Evolutionary conservation across 2,888 invertebrate genomes (phyloP), one percentile per base, ranked within the genome.

Genomic region (Lasius fuliginosus): DNA sequence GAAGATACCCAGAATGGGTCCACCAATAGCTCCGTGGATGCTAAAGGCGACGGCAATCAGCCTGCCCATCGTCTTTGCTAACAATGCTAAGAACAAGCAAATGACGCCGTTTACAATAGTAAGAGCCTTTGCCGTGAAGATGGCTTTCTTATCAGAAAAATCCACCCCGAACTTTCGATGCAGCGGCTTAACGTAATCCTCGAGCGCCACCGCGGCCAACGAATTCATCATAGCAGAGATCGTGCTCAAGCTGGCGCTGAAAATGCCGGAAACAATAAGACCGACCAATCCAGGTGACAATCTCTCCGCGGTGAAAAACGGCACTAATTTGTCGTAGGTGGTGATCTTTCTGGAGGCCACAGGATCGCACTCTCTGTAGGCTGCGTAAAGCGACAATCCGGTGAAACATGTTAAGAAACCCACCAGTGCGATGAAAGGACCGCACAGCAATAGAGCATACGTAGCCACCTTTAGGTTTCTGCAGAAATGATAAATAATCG

Each of bases 161-260:
- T 82, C 49, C 3, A 69, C 1, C 0, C 77, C 81, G 9, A 89
- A n/a, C 68, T 82, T 83, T 8, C 69, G 64, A 84, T 92, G 95
- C 23, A 92, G 4, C 1, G 95, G 95, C 92, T 97, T 97, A 2
- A 98, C 95, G 91, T 99, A 98, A 95, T 99, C 99, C 92, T 98
- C 97, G 36, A 99, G 95, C 0, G 98, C 98, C 15, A 99, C 98
- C 0, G 99, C 99, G 0, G 99, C 97, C 56, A 99, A 95, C 0
- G 99, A 98, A 92, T 99, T 99, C 85, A 99, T 96, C 30, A 98
- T 97, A 0, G 99, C 98, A 0, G 99, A 99, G 76, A 99, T 97
- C 0, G 99, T 98, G 67, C 99, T 99, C 4, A 99, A 95, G 1
- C 98, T 98, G 0, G 98, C 99, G 91, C 98, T 98, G 94, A 99